These are phyloP conservation scores for Drosophila burlai DNA, from an alignment of 1,140 invertebrate genomes.

Conservation along the genomic window DNA sequence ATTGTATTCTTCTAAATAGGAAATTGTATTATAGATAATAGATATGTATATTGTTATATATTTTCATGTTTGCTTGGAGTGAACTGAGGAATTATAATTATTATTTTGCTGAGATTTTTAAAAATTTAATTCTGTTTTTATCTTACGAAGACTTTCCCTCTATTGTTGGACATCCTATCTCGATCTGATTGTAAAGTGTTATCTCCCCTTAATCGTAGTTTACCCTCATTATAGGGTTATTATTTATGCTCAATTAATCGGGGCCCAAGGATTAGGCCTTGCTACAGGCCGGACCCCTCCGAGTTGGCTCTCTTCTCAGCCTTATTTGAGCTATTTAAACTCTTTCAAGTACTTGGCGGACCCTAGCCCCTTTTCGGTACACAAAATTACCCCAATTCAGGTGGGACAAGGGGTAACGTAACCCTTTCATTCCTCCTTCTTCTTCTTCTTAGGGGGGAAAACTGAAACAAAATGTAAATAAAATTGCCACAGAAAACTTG, in stretches of 20 bases:
- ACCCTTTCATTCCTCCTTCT: slow-evolving; percentile 12
- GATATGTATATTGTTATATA: too few species aligned
- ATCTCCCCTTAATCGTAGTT: slow-evolving; percentile 10
- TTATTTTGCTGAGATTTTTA: background rate
- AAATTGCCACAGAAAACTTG: slow-evolving; percentile 68
- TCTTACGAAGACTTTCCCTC: too few species aligned
- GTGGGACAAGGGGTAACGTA: slow-evolving; percentile 19
- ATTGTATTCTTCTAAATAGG: too few species aligned
- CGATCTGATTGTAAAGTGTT: background rate
- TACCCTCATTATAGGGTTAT: slow-evolving; percentile 38
- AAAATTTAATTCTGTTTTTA: background rate
- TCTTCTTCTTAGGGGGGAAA: slow-evolving; percentile 27
- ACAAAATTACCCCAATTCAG: slow-evolving; percentile 72
- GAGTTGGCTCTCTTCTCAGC: slow-evolving; percentile 13
- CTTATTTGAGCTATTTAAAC: slow-evolving; percentile 34
- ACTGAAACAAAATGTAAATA: slow-evolving; percentile 72
- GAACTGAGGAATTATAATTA: background rate
- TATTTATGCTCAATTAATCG: slow-evolving; percentile 31
- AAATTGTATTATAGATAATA: too few species aligned
- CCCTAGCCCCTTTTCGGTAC: slow-evolving; percentile 26
- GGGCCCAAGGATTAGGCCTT: background rate
- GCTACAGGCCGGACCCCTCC: slow-evolving; percentile 9
- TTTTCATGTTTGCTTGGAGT: background rate
- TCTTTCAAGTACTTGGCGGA: slow-evolving; percentile 32
- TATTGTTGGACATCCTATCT: background rate